These are phyloP conservation scores for Pantherophis guttatus DNA, from an alignment of 2,113 vertebrate genomes.

Conservation along the genomic window DNA sequence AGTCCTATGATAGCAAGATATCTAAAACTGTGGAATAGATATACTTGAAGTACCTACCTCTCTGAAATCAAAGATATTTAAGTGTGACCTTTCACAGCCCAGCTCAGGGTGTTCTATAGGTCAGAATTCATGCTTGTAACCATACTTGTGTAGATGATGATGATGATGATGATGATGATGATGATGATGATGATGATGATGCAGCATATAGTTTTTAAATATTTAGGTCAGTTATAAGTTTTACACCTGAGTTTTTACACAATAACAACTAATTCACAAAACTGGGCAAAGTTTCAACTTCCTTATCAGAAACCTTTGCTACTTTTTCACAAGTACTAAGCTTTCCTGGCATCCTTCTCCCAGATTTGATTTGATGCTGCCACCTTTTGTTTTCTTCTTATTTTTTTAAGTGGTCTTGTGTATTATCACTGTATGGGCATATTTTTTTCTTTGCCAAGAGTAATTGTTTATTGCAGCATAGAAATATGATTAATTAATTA, in stretches of 20 bases:
- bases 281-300: neutral
- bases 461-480: neutral
- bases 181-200: neutral
- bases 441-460: neutral
- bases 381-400: neutral
- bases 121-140: neutral
- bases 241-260: neutral
- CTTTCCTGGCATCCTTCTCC: neutral
- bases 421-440: neutral
- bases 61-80: neutral
- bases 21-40: neutral
- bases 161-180: neutral
- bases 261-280: neutral
- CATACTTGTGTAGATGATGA: neutral
- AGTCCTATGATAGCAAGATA: neutral
- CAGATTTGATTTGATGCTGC: neutral
- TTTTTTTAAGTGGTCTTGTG: neutral
- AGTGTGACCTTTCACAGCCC: neutral
- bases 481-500: neutral
- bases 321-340: neutral
- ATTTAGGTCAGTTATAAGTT: neutral
- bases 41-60: neutral
- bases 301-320: neutral
- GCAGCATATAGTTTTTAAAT: neutral
- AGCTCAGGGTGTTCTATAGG: neutral